Conservation (phyloP, 2,797 vertebrate genomes). For the Pteropus rufus region DNA sequence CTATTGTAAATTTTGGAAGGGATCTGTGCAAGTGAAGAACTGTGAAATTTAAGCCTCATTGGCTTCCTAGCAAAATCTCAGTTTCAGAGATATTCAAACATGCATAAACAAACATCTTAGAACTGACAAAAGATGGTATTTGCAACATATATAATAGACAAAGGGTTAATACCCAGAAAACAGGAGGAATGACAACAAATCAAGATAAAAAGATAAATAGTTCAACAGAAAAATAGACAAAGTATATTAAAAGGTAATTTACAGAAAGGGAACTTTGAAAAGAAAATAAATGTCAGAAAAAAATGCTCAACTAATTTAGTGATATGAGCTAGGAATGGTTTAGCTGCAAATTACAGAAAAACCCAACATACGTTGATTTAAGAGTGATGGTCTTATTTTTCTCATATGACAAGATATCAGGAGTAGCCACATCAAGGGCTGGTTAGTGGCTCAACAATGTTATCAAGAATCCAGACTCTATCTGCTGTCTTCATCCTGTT, state of each 20-base stretch:
- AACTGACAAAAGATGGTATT: neutral
- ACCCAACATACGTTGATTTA: neutral
- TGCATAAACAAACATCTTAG: neutral
- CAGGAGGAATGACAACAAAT: neutral
- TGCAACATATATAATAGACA: neutral
- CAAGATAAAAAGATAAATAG: neutral
- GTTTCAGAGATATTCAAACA: neutral
- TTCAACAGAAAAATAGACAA: neutral
- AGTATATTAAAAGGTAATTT: neutral
- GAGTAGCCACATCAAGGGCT: neutral
- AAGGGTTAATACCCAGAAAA: neutral
- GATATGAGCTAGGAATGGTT: neutral
- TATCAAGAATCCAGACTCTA: neutral
- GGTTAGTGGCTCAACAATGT: neutral
- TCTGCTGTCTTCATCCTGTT: neutral
- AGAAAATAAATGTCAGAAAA: neutral
- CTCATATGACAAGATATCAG: neutral
- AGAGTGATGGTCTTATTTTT: neutral
- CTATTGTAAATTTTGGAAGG: neutral
- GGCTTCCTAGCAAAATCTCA: neutral
- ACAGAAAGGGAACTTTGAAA: neutral
- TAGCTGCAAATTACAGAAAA: neutral
- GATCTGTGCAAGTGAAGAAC: neutral
- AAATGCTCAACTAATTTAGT: neutral
- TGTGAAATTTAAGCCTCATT: neutral